phyloP scores from a whole-genome alignment of 35 echinoderm and acorn worm species.

The Ophiothrix spiculata region DNA sequence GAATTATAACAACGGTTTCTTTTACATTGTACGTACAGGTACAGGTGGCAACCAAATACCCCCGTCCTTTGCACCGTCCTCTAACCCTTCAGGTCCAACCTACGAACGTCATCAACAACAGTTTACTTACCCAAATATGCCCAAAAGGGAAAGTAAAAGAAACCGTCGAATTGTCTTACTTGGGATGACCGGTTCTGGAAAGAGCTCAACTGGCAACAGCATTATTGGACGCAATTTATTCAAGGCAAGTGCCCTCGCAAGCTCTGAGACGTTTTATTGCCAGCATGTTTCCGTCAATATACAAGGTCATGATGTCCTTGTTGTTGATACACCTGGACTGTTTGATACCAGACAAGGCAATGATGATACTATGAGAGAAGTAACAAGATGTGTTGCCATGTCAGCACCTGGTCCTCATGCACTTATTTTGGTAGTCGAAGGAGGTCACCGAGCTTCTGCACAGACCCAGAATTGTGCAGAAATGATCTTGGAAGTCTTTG shows the following conservation, averaged over 20 bases:
- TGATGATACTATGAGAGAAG: background rate
- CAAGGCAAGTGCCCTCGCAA: background rate
- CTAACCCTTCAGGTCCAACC: too few species aligned
- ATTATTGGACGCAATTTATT: background rate
- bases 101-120: too few species aligned
- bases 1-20: too few species aligned
- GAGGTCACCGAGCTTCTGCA: background rate
- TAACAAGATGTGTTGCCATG: background rate
- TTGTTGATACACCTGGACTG: constrained; percentile 8
- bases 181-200: background rate
- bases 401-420: background rate
- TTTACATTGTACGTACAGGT: too few species aligned
- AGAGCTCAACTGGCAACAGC: background rate
- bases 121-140: too few species aligned
- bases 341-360: constrained; percentile 1
- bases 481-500: background rate
- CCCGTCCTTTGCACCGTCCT: too few species aligned
- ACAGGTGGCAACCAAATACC: too few species aligned
- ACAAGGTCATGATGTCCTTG: background rate
- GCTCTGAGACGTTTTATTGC: background rate
- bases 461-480: background rate
- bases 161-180: background rate
- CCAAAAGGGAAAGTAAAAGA: too few species aligned
- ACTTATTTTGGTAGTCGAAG: background rate
- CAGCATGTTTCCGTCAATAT: background rate